Conservation (phyloP, 37 sponge, comb jelly and placozoan genomes). For the Hexactinellida sp. region DNA sequence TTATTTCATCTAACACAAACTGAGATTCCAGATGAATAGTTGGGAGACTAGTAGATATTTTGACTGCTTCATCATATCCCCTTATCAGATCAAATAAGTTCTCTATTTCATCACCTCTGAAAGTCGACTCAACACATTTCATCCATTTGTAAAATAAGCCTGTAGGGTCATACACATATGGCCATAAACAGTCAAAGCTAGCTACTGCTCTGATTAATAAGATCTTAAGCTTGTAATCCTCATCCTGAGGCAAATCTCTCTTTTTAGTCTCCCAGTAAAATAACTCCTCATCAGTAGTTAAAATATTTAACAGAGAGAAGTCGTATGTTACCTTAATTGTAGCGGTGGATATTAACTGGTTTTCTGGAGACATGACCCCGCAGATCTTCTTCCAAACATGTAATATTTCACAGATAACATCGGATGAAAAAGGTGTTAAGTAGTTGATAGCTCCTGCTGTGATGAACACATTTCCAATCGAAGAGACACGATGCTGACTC, state of each 20-base stretch:
- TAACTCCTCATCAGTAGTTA: not conserved
- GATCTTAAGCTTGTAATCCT: not conserved
- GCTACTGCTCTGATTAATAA: not conserved
- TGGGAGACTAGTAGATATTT: not conserved
- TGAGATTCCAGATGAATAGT: not conserved
- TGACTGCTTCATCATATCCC: not conserved
- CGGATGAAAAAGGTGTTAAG: not conserved
- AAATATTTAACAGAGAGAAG: not conserved
- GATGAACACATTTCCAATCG: not conserved
- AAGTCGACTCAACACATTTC: not conserved
- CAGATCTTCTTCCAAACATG: not conserved
- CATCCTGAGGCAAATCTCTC: not conserved
- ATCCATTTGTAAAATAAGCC: not conserved
- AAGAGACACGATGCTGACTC: not conserved
- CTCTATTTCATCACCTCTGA: not conserved
- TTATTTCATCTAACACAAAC: not conserved
- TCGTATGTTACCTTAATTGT: not conserved
- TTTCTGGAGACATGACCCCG: not conserved
- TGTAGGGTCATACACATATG: constrained; percentile 10
- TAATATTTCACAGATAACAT: not conserved
- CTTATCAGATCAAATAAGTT: not conserved
- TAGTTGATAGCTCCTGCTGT: constrained; percentile 10
- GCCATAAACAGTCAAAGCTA: not conserved
- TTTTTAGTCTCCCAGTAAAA: not conserved
- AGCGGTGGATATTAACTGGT: not conserved